Base-by-base conservation (phyloP, 2,797 vertebrate species). In the Macropodus opercularis region DNA sequence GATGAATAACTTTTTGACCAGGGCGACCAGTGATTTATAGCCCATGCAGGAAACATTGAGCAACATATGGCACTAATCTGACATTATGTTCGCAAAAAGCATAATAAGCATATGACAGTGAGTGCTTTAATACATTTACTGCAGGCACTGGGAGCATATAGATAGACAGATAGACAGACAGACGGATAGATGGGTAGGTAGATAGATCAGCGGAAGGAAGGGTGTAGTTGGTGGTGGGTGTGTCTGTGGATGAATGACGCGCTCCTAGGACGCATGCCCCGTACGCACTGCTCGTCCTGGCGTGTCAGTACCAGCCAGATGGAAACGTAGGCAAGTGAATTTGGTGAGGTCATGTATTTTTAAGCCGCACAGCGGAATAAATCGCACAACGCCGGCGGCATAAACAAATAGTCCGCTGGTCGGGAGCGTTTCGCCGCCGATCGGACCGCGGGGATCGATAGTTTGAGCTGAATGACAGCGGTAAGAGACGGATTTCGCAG, bases 301-400 rank as follows among this genome's bases (percentile, higher is more conserved):
- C 89, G 90, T 92, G 91, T 90, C 91, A 90, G 86, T 79, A 83
- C 84, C 80, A 82, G 80, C 73, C 89, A 72, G 86, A 88, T 85
- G 83, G 89, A 88, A 83, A 87, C 87, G 86, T 86, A 89, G 85
- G 79, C 83, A 83, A 88, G 85, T 83, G 85, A 57, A 69, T 84
- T 66, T 85, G 81, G 85, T 87, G 87, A 91, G 90, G 90, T 92
- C 89, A 91, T 91, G 90, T 87, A 80, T 88, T 91, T 90, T 88
- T 79, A 84, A 90, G 85, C 76, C 72, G 77, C 87, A 75, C 75
- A 80, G 73, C 81, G 79, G 85, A 87, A 86, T 85, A 82, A 81
- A 83, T 72, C 79, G 63, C 38, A 65, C 26, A 72, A 51, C 58
- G 35, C 47, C 63, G 68, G 74, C 71, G 59, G 72, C 43, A 63